Percentiles rank a stretch among this genome's conserved stretches.
These are phyloP conservation scores for Danio choprae DNA, from an alignment of 2,797 vertebrate species.

Conservation along the genomic window DNA sequence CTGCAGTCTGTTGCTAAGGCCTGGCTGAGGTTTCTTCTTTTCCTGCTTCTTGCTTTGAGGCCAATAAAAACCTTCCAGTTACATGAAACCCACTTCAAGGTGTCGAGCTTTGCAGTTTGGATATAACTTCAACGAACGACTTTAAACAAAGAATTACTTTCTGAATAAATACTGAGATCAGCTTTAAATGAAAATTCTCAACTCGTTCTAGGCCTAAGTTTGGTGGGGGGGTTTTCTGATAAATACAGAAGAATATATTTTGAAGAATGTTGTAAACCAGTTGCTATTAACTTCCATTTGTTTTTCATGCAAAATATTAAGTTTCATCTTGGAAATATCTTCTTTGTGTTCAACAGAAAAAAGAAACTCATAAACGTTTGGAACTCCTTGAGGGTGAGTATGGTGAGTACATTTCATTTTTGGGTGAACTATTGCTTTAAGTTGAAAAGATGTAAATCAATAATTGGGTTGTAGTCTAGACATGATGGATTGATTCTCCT, in stretches of 20 bases:
- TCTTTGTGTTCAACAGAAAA: too few species aligned
- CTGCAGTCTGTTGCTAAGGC: constrained; percentile 69
- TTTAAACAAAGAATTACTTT: constrained; percentile 12
- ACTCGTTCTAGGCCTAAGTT: too few species aligned
- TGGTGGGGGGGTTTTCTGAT: too few species aligned
- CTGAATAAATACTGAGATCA: not conserved
- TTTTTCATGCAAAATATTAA: too few species aligned
- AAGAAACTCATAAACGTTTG: too few species aligned
- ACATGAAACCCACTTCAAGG: constrained; percentile 67
- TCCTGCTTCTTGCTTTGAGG: constrained; percentile 72
- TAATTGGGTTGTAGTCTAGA: not conserved
- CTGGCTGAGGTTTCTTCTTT: constrained; percentile 69
- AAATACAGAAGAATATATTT: too few species aligned
- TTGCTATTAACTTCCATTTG: too few species aligned
- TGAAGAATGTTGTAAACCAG: too few species aligned
- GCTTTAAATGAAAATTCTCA: not conserved
- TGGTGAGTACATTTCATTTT: too few species aligned
- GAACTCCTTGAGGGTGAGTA: too few species aligned
- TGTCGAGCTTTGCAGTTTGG: constrained; percentile 38
- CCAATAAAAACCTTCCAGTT: constrained; percentile 79
- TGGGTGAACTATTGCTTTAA: too few species aligned
- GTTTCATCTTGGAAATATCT: too few species aligned
- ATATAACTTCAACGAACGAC: constrained; percentile 20
- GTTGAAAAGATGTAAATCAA: constrained; percentile 2
- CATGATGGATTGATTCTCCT: constrained; percentile 48